A percentile compares a stretch with the other conserved stretches of the same genome.
phyloP scores from a whole-genome alignment of 2,888 invertebrate genomes.

The Eurytoma californica region DNA sequence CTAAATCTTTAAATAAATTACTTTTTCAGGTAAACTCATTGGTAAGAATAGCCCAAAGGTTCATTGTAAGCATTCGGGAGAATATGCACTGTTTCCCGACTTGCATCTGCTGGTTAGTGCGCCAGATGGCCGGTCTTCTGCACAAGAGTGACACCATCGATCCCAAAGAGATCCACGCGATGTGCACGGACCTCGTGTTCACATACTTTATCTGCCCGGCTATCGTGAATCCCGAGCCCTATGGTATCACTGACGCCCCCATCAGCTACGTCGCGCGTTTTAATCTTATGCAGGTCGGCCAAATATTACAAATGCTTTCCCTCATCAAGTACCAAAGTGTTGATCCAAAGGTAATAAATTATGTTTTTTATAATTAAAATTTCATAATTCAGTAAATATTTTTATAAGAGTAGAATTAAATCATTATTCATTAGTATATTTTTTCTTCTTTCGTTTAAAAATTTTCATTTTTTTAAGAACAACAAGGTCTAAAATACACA shows the following conservation, averaged over 20 bases:
- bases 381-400: no score
- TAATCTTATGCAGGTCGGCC: slow-evolving; percentile 93
- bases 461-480: no score
- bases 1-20: background rate
- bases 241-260: slow-evolving; percentile 94
- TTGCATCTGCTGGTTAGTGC: slow-evolving; percentile 91
- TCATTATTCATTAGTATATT: no score
- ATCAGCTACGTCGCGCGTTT: slow-evolving; percentile 93
- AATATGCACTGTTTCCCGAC: slow-evolving; percentile 94
- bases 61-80: slow-evolving; percentile 88
- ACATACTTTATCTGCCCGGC: slow-evolving; percentile 97
- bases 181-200: slow-evolving; percentile 95
- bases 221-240: slow-evolving; percentile 95
- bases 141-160: slow-evolving; percentile 79
- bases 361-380: background rate
- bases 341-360: slow-evolving; percentile 78
- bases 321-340: slow-evolving; percentile 89
- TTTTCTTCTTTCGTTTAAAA: no score
- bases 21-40: slow-evolving; percentile 78
- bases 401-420: no score
- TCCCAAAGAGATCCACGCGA: slow-evolving; percentile 79
- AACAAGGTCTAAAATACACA: no score
- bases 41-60: slow-evolving; percentile 86
- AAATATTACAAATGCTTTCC: slow-evolving; percentile 94
- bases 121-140: slow-evolving; percentile 86